Base-by-base conservation (phyloP, 2,797 vertebrate species). In the Alfaro cultratus region DNA sequence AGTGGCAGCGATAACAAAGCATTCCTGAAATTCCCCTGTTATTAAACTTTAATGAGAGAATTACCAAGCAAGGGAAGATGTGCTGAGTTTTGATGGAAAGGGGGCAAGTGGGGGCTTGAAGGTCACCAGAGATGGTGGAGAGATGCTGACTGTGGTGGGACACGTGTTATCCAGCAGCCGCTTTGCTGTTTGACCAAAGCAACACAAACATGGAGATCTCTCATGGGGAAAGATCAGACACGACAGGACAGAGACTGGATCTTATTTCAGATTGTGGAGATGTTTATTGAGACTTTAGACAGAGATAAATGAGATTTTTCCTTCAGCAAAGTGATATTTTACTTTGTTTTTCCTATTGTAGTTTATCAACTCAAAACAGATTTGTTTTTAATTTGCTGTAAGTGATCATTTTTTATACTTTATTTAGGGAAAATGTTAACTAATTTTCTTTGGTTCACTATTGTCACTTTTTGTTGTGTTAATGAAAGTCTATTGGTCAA, bases 41-140 rank as follows among this genome's bases (percentile, higher is more conserved):
- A 94, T 94, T 92, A 91, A 92, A 94, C 46, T 90, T 91, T 93
- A 94, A 93, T 94, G 85, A 86, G 75, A 77, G 91, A 92, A 94
- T 94, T 92, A 93, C 89, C 72, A 85, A 73, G 46, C 67, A 74
- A 60, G 76, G 64, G 73, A 76, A 86, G 72, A 88, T 80, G 82
- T 83, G 81, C 80, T 88, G 83, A 79, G 80, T 83, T 88, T 79
- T 80, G 85, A 53, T 51, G 71, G 76, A 82, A 86, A 76, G 53
- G 92, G 82, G 82, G 71, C 64, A 88, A 81, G 36, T 47, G n/a
- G 31, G 80, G 74, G 71, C 82, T 86, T 73, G 74, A 83, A 84
- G 88, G 88, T 93, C 88, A 90, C 76, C 85, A 6, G 57, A 80
- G 64, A 71, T 73, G 60, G 46, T 49, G 89, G 91, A 93, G 91